Evolutionary conservation across 2,113 vertebrate genomes (phyloP).

Genomic region (Eretmochelys imbricata): DNA sequence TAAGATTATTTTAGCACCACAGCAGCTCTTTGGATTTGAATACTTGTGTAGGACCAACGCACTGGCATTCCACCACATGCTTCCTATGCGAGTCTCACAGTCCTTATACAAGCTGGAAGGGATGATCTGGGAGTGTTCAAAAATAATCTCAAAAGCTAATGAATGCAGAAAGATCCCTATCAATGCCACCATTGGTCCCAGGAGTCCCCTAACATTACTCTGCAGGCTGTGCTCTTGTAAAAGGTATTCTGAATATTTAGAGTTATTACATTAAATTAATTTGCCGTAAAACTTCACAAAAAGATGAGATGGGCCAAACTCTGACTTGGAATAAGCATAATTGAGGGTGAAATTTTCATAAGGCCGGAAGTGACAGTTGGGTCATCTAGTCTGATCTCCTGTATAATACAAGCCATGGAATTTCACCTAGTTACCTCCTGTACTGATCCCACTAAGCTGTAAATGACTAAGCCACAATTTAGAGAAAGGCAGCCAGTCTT

Average conservation of each 20-base stretch:
- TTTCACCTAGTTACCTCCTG: not conserved
- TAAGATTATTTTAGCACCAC: constrained; percentile 48
- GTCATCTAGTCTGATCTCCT: not conserved
- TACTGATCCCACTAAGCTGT: not conserved
- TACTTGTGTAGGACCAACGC: not conserved
- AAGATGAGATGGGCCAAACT: not conserved
- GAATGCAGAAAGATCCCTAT: not conserved
- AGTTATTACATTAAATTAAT: not conserved
- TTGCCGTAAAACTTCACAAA: not conserved
- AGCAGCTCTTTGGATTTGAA: constrained; percentile 49
- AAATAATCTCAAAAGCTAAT: not conserved
- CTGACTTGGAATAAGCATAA: not conserved
- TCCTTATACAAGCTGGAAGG: constrained; percentile 9
- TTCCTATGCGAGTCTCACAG: not conserved
- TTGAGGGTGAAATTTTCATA: not conserved
- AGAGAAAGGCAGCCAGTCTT: not conserved
- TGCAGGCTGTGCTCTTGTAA: not conserved
- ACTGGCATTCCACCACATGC: constrained; percentile 35
- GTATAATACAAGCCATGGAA: not conserved
- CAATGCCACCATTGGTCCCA: not conserved
- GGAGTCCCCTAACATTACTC: not conserved
- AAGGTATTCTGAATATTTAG: not conserved
- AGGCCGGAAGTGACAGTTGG: not conserved
- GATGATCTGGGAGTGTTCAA: not conserved
- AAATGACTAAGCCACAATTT: not conserved